Base-by-base conservation (phyloP, 1,140 invertebrate species). In the Dreissena rostriformis region DNA sequence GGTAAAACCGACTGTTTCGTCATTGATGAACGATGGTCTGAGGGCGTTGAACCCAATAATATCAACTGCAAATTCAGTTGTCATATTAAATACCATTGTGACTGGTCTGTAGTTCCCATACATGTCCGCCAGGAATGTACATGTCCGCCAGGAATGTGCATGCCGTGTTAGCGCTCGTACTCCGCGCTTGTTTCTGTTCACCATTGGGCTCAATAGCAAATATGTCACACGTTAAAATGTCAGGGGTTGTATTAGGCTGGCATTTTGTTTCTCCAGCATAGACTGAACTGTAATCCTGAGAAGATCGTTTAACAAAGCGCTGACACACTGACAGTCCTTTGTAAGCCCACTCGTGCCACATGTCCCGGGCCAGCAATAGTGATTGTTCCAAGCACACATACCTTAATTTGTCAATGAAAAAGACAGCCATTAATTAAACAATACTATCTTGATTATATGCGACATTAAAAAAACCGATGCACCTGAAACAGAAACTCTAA, bases 341-440 rank as follows among this genome's bases (percentile, higher is more conserved):
- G 49, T 39, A 12, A 73, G 71, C 6, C 57, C 57, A 52, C 24
- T 52, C n/a, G 19, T 15, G 19, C 17, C 7, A 52, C 71, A 73
- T n/a, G 17, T 55, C 22, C 71, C 71, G 8, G 71, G 71, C 71
- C 71, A 73, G 53, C 71, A 73, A n/a, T 73, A 52, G 29, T 73
- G 49, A 26, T 52, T n/a, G n/a, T 52, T 52, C 49, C 49, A 73
- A 24, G 39, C 49, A 15, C 71, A 73, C 71, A 73, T 73, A n/a
- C 71, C 71, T 73, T 39, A 1, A 39, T 15, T n/a, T n/a, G 4
- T 28, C 39, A 39, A 39, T 39, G 39, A 39, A 39, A 39, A 39
- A n/a, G n/a, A n/a, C n/a, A 39, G 39, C 8, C 39, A 39, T 39
- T 39, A 39, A 39, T 8, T 5, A 2, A 39, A 39, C 39, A 39